Evolutionary conservation across 2,888 invertebrate genomes (phyloP), one percentile per base, ranked within the genome.

Genomic region (Priocnemis perturbator): DNA sequence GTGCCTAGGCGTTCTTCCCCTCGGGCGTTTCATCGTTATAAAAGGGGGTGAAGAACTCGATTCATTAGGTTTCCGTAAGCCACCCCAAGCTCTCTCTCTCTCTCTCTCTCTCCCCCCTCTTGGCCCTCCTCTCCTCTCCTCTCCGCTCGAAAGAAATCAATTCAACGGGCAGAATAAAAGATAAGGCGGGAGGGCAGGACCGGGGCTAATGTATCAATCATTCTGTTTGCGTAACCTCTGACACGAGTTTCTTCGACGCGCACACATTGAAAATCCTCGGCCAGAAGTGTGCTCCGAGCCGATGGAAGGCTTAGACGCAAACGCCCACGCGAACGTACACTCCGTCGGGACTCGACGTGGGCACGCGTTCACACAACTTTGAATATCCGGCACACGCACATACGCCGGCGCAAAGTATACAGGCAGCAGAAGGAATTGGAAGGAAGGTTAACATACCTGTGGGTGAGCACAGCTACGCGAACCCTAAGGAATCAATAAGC

Each of bases 191-290:
- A 78, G 79, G 75, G 72, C 79, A 73, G 73, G 67, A 71, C 64
- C 73, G 60, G 70, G 76, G 79, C 84, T 86, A 86, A 86, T 85
- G 84, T 86, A 86, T 86, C 85, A 86, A 86, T 86, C 86, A 86
- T 85, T 86, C 84, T 84, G 86, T 86, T 87, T 87, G 78, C 85
- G 83, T 85, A 86, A 86, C 85, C 87, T 84, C 81, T 79, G 86
- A 85, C 83, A 82, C 85, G 82, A 74, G 81, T 81, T 79, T 70
- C 75, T 74, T 61, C 64, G 67, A 74, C 66, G 71, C 68, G 64
- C 14, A 15, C 21, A 20, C 9, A 55, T 17, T 19, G 37, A 37
- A 37, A 37, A 37, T 11, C 37, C 11, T 11, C 37, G 37, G 48
- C 26, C 47, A 56, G 66, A 67, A 67, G 64, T 50, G 14, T 37